A percentile compares a stretch with the other conserved stretches of the same genome.
Evolutionary conservation across 2,888 invertebrate genomes (phyloP).

Genomic region (Cryptocephalus moraei): DNA sequence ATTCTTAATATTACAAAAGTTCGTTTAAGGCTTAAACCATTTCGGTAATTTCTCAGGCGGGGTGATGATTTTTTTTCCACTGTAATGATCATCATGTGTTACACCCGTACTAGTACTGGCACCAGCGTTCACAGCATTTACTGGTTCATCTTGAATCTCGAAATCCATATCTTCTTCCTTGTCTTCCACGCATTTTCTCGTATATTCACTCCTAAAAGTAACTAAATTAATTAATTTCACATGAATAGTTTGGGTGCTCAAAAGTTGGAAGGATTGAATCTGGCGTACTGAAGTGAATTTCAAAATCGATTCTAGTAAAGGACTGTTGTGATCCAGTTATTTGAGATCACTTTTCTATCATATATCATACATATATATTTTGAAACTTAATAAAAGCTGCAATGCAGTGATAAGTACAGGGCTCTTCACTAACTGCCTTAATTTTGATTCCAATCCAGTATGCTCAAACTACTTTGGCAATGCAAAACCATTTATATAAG

Average conservation of each 20-base stretch:
- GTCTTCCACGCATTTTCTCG: constrained; percentile 10
- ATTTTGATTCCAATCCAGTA: too few species aligned
- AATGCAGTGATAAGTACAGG: too few species aligned
- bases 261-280: too few species aligned
- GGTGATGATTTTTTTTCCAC: constrained; percentile 18
- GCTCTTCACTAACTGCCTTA: too few species aligned
- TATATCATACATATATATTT: too few species aligned
- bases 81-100: constrained; percentile 12
- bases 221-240: background rate
- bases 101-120: constrained; percentile 27
- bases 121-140: constrained; percentile 22
- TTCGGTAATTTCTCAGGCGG: constrained; percentile 32
- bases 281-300: too few species aligned
- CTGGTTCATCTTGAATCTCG: constrained; percentile 19
- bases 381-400: too few species aligned
- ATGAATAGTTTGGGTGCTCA: background rate
- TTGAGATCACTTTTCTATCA: too few species aligned
- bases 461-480: too few species aligned
- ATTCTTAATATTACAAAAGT: background rate
- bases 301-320: too few species aligned
- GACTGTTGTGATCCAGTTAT: too few species aligned
- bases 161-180: constrained; percentile 10
- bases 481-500: too few species aligned
- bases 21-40: constrained; percentile 31
- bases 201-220: constrained; percentile 18